Evolutionary conservation across 1,140 invertebrate genomes (phyloP).

Genomic region (Tetramorium simillimum): DNA sequence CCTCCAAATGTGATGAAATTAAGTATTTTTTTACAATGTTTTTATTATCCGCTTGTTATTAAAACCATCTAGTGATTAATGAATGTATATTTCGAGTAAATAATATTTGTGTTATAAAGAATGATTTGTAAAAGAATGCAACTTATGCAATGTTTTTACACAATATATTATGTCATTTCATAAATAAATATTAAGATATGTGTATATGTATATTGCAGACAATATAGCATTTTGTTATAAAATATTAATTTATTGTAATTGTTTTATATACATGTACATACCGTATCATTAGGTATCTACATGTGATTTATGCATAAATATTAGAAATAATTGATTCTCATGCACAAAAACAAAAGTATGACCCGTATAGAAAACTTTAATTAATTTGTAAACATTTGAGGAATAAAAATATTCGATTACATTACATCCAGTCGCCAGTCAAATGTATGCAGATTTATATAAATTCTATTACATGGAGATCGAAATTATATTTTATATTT

Average conservation of each 20-base stretch:
- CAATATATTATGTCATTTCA: neutral
- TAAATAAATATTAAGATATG: constrained; percentile 13
- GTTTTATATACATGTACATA: constrained; percentile 21
- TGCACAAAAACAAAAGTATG: neutral
- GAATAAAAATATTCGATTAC: neutral
- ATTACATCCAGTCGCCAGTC: neutral
- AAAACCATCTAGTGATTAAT: neutral
- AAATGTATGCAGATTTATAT: constrained; percentile 18
- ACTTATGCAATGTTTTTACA: neutral
- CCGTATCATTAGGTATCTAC: neutral
- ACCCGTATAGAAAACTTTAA: constrained; percentile 19
- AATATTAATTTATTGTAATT: constrained; percentile 52
- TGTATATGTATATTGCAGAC: neutral
- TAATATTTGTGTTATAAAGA: neutral
- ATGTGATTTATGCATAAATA: constrained; percentile 17
- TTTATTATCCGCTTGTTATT: neutral
- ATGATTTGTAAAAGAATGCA: constrained; percentile 6
- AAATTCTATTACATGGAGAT: constrained; percentile 6
- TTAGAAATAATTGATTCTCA: neutral
- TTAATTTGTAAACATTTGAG: constrained; percentile 27
- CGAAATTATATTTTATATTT: neutral
- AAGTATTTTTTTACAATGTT: constrained; percentile 17
- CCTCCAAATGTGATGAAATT: neutral
- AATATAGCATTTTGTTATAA: constrained; percentile 11
- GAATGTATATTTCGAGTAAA: constrained; percentile 10